Evolutionary conservation across 2,797 vertebrate species (phyloP), one percentile per base, ranked within the genome.

Genomic region (Poliocrania exsul): DNA sequence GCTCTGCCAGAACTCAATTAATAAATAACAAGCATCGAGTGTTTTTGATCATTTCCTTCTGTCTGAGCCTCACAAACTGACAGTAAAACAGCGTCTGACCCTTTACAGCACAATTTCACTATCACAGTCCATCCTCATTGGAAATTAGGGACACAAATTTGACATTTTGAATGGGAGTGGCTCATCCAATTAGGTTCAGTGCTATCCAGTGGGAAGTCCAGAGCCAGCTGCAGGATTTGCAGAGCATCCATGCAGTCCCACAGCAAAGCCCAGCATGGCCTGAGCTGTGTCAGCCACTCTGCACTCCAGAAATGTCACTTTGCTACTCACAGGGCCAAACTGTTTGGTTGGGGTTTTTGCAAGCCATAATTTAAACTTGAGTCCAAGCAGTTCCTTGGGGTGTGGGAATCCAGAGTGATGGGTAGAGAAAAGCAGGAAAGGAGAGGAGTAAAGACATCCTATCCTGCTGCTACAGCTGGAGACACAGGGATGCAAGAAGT

Each of bases 1-100:
- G 65, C 50, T 91, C 65, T 96, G 94, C 95, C 94, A 97, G 93
- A 95, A 95, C 64, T 88, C 92, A 94, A 92, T 96, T 95, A 96
- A 96, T 96, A 96, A 97, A 92, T 96, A 96, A 96, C 18, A 9
- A 94, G 87, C 88, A 97, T 69, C 3, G 10, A 94, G 90, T 89
- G 90, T 0, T 96, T 96, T 75, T 90, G 72, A 97, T 91, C 67
- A 95, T 93, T 92, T 95, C 90, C 90, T 94, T 96, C 88, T 89
- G 90, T 66, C 74, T 86, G 57, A 94, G 86, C 29, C 75, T 88
- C 62, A 89, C 54, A 89, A 82, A 89, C 81, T 81, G 81, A 93
- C 88, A 90, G 93, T 54, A 87, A 72, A 86, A 72, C 50, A 89
- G 75, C 0, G 2, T 74, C 87, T 78, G 90, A 93, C 92, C 90